A percentile compares a stretch with the other conserved stretches of the same genome.
Evolutionary conservation across 2,113 vertebrate species (phyloP).

Genomic region (Peromyscus californicus): DNA sequence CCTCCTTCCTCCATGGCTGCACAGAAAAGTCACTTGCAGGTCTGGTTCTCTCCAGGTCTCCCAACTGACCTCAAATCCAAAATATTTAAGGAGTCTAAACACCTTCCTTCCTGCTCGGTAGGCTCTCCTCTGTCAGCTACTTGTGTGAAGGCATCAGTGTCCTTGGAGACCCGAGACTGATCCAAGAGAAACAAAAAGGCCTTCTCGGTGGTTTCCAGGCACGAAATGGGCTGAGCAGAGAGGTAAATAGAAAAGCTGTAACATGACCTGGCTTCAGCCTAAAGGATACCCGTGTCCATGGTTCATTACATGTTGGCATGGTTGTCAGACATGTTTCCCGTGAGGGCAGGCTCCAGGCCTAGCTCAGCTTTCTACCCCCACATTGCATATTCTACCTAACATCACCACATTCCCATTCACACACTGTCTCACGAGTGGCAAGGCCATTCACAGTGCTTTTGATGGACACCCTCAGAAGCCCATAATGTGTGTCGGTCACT

Average conservation of each 20-base stretch:
- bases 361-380: not conserved
- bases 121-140: not conserved
- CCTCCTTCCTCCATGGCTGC: not conserved
- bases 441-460: not conserved
- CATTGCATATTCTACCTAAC: no score
- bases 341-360: not conserved
- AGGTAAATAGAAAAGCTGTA: not conserved
- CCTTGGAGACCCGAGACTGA: not conserved
- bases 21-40: not conserved
- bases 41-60: not conserved
- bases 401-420: not conserved
- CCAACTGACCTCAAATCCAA: not conserved
- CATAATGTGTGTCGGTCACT: not conserved
- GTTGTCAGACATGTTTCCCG: not conserved
- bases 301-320: not conserved
- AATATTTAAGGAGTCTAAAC: not conserved
- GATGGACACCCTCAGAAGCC: not conserved
- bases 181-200: not conserved
- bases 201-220: not conserved
- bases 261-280: not conserved
- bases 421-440: rapidly evolving
- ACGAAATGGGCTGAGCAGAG: not conserved
- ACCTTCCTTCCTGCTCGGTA: not conserved
- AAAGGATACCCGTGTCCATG: rapidly evolving
- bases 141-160: rapidly evolving